These are phyloP conservation scores for Tupaia tana DNA, from an alignment of 2,113 vertebrate species.

Conservation along the genomic window DNA sequence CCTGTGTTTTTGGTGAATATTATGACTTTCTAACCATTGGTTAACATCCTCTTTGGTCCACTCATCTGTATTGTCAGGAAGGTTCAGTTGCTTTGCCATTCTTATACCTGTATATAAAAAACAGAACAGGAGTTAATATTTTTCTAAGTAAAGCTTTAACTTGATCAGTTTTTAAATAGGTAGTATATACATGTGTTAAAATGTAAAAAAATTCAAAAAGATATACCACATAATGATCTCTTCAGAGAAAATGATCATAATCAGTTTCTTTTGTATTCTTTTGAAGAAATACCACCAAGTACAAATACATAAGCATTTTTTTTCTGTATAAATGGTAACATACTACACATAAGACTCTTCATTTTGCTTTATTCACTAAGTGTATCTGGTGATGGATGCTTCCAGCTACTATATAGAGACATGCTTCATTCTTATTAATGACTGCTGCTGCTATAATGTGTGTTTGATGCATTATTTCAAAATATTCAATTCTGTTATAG, in stretches of 20 bases:
- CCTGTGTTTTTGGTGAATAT: slow-evolving; percentile 80
- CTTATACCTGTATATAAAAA: slow-evolving; percentile 44
- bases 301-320: background rate
- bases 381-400: background rate
- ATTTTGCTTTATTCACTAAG: background rate
- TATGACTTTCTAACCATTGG: slow-evolving; percentile 84
- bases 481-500: background rate
- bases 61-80: slow-evolving; percentile 77
- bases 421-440: background rate
- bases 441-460: background rate
- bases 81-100: slow-evolving; percentile 60
- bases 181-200: background rate
- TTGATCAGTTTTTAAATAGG: background rate
- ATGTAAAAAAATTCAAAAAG: slow-evolving; percentile 3
- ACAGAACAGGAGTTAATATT: slow-evolving; percentile 18
- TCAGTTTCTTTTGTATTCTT: background rate
- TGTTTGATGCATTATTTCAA: slow-evolving; percentile 4
- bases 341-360: background rate
- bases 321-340: background rate
- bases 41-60: slow-evolving; percentile 89
- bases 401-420: background rate
- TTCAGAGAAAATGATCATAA: background rate
- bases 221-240: background rate
- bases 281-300: slow-evolving; percentile 35
- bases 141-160: slow-evolving; percentile 1